Evolutionary conservation across 2,888 invertebrate genomes (phyloP), one percentile per base, ranked within the genome.

Genomic region (Drosophila mimetica): DNA sequence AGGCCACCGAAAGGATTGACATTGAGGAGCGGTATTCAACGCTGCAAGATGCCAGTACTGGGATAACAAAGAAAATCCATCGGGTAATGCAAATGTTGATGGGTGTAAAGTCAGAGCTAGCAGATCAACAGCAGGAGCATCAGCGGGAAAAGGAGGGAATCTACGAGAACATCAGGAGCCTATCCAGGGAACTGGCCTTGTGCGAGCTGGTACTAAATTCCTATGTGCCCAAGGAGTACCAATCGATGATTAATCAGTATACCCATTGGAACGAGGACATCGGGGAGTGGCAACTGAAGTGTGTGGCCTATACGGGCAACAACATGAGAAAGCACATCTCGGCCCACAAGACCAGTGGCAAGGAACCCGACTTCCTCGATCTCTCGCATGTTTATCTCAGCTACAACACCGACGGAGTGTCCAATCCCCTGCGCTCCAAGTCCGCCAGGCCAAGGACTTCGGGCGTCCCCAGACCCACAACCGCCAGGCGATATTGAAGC

Each of bases 251-350:
- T 72, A 97, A 98, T 88, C 94, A 96, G 85, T 97, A 98, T 89
- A 96, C 98, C 42, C 96, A 97, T 89, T 99, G 99, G 98, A 99
- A 98, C 92, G 98, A 98, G 91, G 99, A 99, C 89, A 97, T 98
- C 32, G 99, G 99, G 32, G 99, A 99, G 92, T 99, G 99, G 97
- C 98, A 99, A 91, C 94, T 99, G 46, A 96, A 96, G 91, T 99
- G 99, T 91, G 98, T 99, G 7, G 99, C 99, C 0, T 99, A 99
- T 92, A 98, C 99, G 7, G 99, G 99, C 0, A 99, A 99, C 92
- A 99, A 99, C 90, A 99, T 99, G 98, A 93, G 96, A 65, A 96
- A 96, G 90, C 93, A 93, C 80, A 92, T 92, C 39, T 82, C 90
- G 18, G 91, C 92, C 36, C 84, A 92, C 57, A 91, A 91, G 67